Conservation (phyloP, 2,113 vertebrate genomes). For the Microcebus tavaratra region DNA sequence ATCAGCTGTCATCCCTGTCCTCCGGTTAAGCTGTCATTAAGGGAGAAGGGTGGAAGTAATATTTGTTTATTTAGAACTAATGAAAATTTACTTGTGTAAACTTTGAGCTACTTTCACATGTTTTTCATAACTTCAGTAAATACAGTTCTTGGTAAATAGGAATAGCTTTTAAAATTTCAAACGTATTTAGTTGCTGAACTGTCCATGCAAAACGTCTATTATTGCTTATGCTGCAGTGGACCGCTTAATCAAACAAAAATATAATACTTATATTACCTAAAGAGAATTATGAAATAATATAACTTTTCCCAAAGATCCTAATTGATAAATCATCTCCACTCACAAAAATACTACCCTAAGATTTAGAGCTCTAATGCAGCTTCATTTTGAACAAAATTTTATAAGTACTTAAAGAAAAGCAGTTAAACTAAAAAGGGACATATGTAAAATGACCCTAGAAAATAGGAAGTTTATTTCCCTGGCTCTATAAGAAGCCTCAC, state of each 20-base stretch:
- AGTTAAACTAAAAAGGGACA: not conserved
- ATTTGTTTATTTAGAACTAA: conserved; percentile 43
- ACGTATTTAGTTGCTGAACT: not conserved
- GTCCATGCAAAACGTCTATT: not conserved
- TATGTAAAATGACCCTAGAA: not conserved
- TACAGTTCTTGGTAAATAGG: not conserved
- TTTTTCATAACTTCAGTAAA: conserved; percentile 11
- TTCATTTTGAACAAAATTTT: not conserved
- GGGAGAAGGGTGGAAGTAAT: not conserved
- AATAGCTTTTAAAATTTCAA: not conserved
- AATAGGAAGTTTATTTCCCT: not conserved
- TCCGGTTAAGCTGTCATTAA: not conserved
- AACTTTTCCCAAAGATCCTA: not conserved
- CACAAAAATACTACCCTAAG: not conserved
- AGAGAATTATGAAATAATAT: not conserved
- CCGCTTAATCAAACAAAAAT: not conserved
- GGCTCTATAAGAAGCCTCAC: not conserved
- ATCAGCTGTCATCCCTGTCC: not conserved
- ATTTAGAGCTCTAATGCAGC: not conserved
- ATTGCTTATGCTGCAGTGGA: not conserved
- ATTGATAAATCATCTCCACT: not conserved
- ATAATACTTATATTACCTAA: not conserved
- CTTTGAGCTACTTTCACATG: not conserved
- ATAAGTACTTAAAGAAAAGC: not conserved
- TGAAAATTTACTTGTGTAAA: not conserved